phyloP scores from a whole-genome alignment of 92 coral and sea anemone species.

The Porites evermanni region DNA sequence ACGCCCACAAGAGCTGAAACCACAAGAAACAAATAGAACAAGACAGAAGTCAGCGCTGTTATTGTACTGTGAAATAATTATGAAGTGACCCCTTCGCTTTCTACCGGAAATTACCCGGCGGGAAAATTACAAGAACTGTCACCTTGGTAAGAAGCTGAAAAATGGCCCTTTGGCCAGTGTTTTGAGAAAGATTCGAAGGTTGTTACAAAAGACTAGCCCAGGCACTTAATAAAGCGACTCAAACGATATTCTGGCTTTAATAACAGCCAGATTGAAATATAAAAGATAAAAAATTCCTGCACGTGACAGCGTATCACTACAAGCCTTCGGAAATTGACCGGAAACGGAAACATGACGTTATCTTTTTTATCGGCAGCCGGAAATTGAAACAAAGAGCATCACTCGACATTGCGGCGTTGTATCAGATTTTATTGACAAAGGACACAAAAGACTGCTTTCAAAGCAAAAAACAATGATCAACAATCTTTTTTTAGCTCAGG shows the following conservation, averaged over 20 bases:
- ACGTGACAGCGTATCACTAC: slow-evolving; percentile 42
- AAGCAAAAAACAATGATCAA: slow-evolving; percentile 18
- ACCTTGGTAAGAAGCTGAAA: slow-evolving; percentile 19
- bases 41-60: slow-evolving; percentile 15
- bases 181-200: not conserved
- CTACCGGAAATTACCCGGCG: slow-evolving; percentile 62
- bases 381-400: slow-evolving; percentile 64
- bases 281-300: slow-evolving; percentile 2
- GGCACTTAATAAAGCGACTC: not conserved
- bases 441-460: slow-evolving; percentile 50
- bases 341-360: slow-evolving; percentile 61
- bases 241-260: not conserved
- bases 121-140: slow-evolving; percentile 38
- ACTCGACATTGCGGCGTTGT: slow-evolving; percentile 56
- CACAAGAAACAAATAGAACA: slow-evolving; percentile 40
- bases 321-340: slow-evolving; percentile 60
- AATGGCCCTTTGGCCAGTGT: slow-evolving; percentile 5
- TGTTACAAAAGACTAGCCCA: not conserved
- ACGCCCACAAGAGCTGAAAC: slow-evolving; percentile 54
- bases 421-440: slow-evolving; percentile 43
- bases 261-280: not conserved
- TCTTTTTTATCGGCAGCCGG: slow-evolving; percentile 73
- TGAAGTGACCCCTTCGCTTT: slow-evolving; percentile 34
- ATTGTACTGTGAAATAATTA: slow-evolving; percentile 32
- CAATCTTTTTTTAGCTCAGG: slow-evolving; percentile 14